These are phyloP conservation scores for Prionailurus bengalensis DNA, from an alignment of 2,113 vertebrate genomes.

Conservation along the genomic window DNA sequence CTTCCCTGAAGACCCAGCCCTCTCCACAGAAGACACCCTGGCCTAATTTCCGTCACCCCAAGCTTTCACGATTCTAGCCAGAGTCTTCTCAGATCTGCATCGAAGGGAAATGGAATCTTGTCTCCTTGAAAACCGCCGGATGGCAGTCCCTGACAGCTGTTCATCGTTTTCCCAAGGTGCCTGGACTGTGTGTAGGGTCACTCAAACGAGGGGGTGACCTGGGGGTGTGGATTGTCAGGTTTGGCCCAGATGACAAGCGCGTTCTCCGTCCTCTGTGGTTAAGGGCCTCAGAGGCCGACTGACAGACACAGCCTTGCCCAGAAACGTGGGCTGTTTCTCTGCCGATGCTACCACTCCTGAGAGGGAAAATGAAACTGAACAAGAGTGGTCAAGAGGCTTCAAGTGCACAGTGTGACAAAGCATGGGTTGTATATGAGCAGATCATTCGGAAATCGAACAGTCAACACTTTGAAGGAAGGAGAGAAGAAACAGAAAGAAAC, in stretches of 20 bases:
- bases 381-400: background rate
- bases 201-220: background rate
- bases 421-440: background rate
- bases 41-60: background rate
- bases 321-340: background rate
- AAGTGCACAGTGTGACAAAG: background rate
- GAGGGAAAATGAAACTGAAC: background rate
- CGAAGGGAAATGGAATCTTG: background rate
- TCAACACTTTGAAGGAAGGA: background rate
- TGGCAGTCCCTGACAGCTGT: background rate
- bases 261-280: fast-evolving
- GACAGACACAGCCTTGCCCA: background rate
- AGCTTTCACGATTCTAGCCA: background rate
- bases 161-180: fast-evolving
- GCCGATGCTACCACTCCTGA: background rate
- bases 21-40: background rate
- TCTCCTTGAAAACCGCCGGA: background rate
- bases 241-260: fast-evolving
- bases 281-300: background rate
- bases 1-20: background rate
- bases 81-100: background rate
- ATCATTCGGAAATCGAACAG: background rate
- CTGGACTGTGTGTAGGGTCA: background rate
- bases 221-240: too few relatives aligned
- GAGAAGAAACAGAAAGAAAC: background rate